Base-by-base conservation (phyloP, 2,888 invertebrate species). In the Tupiocoris notatus region DNA sequence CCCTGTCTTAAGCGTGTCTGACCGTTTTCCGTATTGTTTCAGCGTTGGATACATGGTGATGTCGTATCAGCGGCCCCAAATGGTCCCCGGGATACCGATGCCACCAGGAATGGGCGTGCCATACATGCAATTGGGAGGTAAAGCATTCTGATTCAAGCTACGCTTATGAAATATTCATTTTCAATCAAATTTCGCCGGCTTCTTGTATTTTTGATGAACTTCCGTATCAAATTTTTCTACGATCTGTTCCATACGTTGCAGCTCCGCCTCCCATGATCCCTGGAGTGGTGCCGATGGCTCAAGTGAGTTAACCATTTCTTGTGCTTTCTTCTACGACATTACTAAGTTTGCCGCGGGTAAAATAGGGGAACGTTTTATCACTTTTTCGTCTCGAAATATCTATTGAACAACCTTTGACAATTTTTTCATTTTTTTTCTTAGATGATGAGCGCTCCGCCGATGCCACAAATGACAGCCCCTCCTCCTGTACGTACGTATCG, bases 51-150 rank as follows among this genome's bases (percentile, higher is more conserved):
- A 80, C 70, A 80, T 80, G 80, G 81, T 81, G 71, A 96, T 96
- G 96, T 95, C 96, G 80, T 96, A 90, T 85, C 95, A 95, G 80
- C 89, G 94, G 82, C 92, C 93, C 65, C 91, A 93, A 20, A 91
- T 94, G 86, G 88, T 89, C 82, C 89, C 90, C 79, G 90, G 91
- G 61, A 89, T 92, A 86, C 91, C 85, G 7, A 83, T 84, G 83
- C 84, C 85, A 39, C 84, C 85, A 24, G 82, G 83, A 23, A 85
- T 86, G 83, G 85, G 85, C 78, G 86, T 87, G 84, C 86, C 86
- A 20, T 86, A 86, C 79, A 85, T 86, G 85, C 84, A 85, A 21
- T 73, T 82, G 25, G 82, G 81, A 79, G 82, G 82, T 82, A 78
- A 78, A 77, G 18, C 21, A 16, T 25, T 65, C n/a, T 59, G 59